Percentiles rank a stretch among this genome's conserved stretches.
Evolutionary conservation across 2,797 vertebrate species (phyloP).

Genomic region (Sebastes oblongus): DNA sequence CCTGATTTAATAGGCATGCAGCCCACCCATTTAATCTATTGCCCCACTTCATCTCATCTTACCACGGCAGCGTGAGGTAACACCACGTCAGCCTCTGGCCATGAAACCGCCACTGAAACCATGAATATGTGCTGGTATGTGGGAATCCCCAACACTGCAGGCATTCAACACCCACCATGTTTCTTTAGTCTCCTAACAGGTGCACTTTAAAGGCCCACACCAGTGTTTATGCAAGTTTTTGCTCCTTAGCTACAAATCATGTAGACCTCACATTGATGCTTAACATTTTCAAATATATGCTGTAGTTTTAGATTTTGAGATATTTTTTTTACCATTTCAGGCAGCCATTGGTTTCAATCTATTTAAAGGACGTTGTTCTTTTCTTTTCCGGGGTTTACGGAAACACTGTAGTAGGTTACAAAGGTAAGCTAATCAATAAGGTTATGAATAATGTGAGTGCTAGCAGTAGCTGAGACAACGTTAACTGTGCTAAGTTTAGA

Average conservation of each 20-base stretch:
- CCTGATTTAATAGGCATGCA: conserved; percentile 73
- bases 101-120: conserved; percentile 64
- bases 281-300: neutral
- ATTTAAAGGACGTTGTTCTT: neutral
- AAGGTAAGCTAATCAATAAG: too few species aligned
- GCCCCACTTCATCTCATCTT: conserved; percentile 72
- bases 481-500: neutral
- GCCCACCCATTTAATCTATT: conserved; percentile 73
- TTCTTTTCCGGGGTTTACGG: too few species aligned
- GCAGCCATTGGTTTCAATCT: neutral
- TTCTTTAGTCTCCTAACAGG: conserved; percentile 38
- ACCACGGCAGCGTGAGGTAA: conserved; percentile 60
- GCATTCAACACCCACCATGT: conserved; percentile 29
- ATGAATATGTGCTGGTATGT: conserved; percentile 57
- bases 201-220: conserved; percentile 23
- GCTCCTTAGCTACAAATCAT: neutral
- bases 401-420: too few species aligned
- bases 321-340: neutral
- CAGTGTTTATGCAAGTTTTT: neutral
- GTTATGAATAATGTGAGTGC: too few species aligned
- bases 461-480: too few species aligned
- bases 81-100: conserved; percentile 62
- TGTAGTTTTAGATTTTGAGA: neutral
- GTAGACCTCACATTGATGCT: neutral
- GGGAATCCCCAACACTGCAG: conserved; percentile 67